phyloP scores from a whole-genome alignment of 2,113 vertebrate species.

The Felis catus region F.catus_Fca126_mat1.0 CM031416.1:48021501-48022000 shows the following conservation, averaged over 20 bases:
- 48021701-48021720: slow-evolving; percentile 56
- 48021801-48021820: slow-evolving; percentile 29
- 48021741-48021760: slow-evolving; percentile 43
- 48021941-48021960: neutral
- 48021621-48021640: slow-evolving; percentile 22
- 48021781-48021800: slow-evolving; percentile 40
- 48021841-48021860: neutral
- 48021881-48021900: neutral
- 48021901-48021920: neutral
- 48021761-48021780: slow-evolving; percentile 48
- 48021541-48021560: neutral
- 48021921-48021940: neutral
- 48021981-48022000: neutral
- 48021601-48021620: neutral
- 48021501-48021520: neutral
- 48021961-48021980: neutral
- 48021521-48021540: neutral
- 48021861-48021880: neutral
- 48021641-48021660: slow-evolving; percentile 35
- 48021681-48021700: slow-evolving; percentile 36
- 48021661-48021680: neutral
- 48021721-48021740: neutral
- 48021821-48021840: neutral
- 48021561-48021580: neutral
- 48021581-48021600: neutral